Base-by-base conservation (phyloP, 2,797 vertebrate species). In the Pseudomugil gertrudae region DNA sequence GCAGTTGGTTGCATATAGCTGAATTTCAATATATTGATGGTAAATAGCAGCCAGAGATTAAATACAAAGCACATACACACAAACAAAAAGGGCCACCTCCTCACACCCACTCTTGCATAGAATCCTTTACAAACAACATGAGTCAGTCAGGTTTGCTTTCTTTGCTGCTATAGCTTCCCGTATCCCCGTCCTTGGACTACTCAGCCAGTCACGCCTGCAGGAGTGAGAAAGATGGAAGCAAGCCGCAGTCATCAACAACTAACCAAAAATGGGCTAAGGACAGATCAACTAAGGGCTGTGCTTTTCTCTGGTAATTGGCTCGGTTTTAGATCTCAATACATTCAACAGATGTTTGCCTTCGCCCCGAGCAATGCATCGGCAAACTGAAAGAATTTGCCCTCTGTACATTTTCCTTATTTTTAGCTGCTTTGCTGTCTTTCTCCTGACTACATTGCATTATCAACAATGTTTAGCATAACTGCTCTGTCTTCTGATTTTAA, bases 1-100 rank as follows among this genome's bases (percentile, higher is more conserved):
- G 74, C 4, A 14, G 45, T 81, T 74, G 75, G 84, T 90, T 56
- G 74, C 57, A 73, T 64, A 78, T 57, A 66, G 80, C 83, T 89
- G 72, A 84, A 86, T 89, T 79, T 87, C 78, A 87, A 86, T 89
- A 82, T 70, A 79, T 81, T 30, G 58, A 74, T 85, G 79, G 78
- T 87, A 87, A 89, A 87, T 86, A 81, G 79, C 81, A 87, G 80
- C 83, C 79, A 83, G 76, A 87, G 69, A 84, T 86, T 84, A 80
- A 82, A 74, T 58, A 80, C 69, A 81, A 80, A 78, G 81, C 75
- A 76, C 69, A 81, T 71, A 83, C 58, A 84, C 69, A 87, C 50
- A 87, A 74, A 90, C 79, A 93, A 90, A 89, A 74, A 89, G 86
- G 86, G 87, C 90, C 92, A 87, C 92, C 92, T 89, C 92, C 84